Evolutionary conservation across 2,888 invertebrate genomes (phyloP), one percentile per base, ranked within the genome.

Genomic region (Tridacna gigas): DNA sequence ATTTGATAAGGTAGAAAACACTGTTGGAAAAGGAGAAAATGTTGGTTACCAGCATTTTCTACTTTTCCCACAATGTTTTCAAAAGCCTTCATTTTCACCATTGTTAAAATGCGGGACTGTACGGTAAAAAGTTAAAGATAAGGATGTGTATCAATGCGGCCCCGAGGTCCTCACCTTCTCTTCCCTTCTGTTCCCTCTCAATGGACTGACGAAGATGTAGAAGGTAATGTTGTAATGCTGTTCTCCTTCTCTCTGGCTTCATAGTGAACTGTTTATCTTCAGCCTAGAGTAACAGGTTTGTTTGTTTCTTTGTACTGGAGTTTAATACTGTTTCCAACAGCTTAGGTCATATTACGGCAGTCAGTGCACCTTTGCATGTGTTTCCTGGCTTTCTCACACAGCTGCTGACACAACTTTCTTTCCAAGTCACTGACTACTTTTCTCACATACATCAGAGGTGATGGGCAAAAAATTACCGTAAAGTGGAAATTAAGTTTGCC

Each of bases 181-280:
- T 97, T 0, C 98, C 98, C 92, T 98, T 97, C 79, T 97, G 96
- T 94, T 99, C 99, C 60, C 98, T 96, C 90, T 98, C 98, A 91
- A 98, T 96, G 94, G 98, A 98, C 91, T 97, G 97, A 90, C 97
- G 97, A 79, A 98, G 97, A 92, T 98, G 95, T 91, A 98, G 97
- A 56, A 98, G 95, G 76, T 98, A 96, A 94, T 98, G 97, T 79
- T 98, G 96, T 82, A 99, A 95, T 5, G 98, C 97, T 96, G 97
- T 97, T 95, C 97, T 97, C 91, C 98, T 96, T 84, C 98, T 96
- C 93, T 98, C 98, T 77, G 97, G 96, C 94, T 98, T 98, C 98
- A 99, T 98, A 47, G 97, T 97, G 91, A 98, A 96, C 1, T 97
- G 97, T 88, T 97, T 97, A 95, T 99, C 98, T 94, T 99, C 98